phyloP scores from a whole-genome alignment of 1,140 invertebrate species.

The Pseudomyrmex concolor region DNA sequence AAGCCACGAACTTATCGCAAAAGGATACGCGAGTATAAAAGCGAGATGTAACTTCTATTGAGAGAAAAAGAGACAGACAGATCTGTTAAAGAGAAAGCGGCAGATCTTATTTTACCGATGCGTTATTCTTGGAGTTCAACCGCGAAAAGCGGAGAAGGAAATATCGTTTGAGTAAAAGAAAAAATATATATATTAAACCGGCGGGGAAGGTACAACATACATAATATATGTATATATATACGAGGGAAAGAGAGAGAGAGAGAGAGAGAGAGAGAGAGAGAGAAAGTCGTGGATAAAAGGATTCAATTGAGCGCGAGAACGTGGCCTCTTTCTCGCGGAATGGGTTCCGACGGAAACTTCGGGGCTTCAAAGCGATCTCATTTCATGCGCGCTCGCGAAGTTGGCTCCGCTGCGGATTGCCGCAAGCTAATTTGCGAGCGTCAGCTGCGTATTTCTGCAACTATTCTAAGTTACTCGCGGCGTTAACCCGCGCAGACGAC shows the following conservation, averaged over 20 bases:
- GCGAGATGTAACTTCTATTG: slow-evolving; percentile 9
- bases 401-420: slow-evolving; percentile 65
- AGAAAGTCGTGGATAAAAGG: slow-evolving; percentile 38
- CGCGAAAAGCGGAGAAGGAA: slow-evolving; percentile 4
- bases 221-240: too few relatives aligned
- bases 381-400: slow-evolving; percentile 61
- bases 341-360: slow-evolving; percentile 22
- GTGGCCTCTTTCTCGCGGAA: slow-evolving; percentile 60
- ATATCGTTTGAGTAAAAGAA: not conserved
- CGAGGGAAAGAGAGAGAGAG: not conserved
- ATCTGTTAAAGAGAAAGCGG: not conserved
- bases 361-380: slow-evolving; percentile 60
- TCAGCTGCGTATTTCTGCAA: slow-evolving; percentile 71
- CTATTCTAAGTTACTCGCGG: slow-evolving; percentile 68
- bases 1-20: slow-evolving; percentile 6
- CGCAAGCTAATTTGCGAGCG: slow-evolving; percentile 72
- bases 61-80: not conserved
- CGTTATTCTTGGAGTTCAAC: slow-evolving; percentile 17
- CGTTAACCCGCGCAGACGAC: slow-evolving; percentile 52
- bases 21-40: not conserved
- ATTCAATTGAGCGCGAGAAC: slow-evolving; percentile 52
- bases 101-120: slow-evolving; percentile 15
- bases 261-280: not conserved
- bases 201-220: not conserved
- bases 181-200: slow-evolving; percentile 16